phyloP scores from a whole-genome alignment of 2,888 invertebrate genomes.

The Metacarcinus magister region DNA sequence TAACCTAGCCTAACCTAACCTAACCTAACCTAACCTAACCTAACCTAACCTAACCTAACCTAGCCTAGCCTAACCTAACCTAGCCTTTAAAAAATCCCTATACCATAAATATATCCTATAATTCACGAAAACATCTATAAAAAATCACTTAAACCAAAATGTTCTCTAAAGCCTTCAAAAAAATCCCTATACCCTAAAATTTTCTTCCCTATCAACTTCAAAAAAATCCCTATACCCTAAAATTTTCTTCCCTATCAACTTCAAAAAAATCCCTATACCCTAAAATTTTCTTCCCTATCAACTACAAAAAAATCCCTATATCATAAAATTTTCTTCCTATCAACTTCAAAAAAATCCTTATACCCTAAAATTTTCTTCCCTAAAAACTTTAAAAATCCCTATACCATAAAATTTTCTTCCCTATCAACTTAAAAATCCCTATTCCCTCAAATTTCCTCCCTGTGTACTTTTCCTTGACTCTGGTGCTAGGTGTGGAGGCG shows the following conservation, averaged over 20 bases:
- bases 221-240: not conserved
- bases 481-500: conserved; percentile 89
- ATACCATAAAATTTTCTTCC: not conserved
- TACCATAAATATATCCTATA: too few relatives aligned
- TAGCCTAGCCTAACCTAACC: too few relatives aligned
- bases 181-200: too few relatives aligned
- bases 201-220: not conserved
- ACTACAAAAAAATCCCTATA: too few relatives aligned
- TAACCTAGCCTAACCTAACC: too few relatives aligned
- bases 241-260: not conserved
- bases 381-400: not conserved
- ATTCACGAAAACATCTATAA: too few relatives aligned
- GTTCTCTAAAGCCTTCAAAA: too few relatives aligned
- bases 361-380: not conserved
- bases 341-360: conserved; percentile 18
- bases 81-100: too few relatives aligned
- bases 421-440: not conserved
- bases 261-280: not conserved
- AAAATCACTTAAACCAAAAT: too few relatives aligned
- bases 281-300: not conserved
- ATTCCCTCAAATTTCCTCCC: not conserved
- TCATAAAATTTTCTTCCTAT: too few relatives aligned
- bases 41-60: too few relatives aligned
- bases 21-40: too few relatives aligned
- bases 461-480: conserved; percentile 83